Conservation (phyloP, 2,888 invertebrate genomes). For the Junonia oenone region DNA sequence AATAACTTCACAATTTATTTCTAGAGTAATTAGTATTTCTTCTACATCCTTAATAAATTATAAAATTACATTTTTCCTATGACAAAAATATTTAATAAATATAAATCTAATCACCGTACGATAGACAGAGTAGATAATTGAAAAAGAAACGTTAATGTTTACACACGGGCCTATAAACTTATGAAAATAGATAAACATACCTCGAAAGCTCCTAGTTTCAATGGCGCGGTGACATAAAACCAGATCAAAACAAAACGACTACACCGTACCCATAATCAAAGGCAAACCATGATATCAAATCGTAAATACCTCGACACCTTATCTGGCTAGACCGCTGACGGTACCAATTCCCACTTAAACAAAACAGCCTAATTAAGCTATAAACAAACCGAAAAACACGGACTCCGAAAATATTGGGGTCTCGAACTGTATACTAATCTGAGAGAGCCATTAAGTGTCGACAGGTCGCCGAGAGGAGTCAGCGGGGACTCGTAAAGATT, state of each 20-base stretch:
- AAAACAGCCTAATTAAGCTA: constrained; percentile 79
- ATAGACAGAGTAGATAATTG: constrained; percentile 1
- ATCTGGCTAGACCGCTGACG: constrained; percentile 67
- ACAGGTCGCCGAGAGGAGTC: constrained; percentile 71
- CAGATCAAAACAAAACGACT: constrained; percentile 57
- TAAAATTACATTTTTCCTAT: background rate
- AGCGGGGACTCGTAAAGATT: constrained; percentile 73
- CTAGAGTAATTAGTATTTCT: background rate
- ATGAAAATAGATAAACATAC: constrained; percentile 21
- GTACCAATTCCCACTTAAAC: constrained; percentile 66
- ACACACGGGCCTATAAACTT: background rate
- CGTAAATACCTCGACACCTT: constrained; percentile 77
- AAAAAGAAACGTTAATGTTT: background rate
- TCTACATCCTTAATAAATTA: background rate
- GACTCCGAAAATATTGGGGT: constrained; percentile 61
- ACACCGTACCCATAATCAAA: constrained; percentile 44
- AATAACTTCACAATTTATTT: too few relatives aligned
- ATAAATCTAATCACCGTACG: background rate
- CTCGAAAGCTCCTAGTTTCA: constrained; percentile 30
- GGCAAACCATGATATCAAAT: constrained; percentile 53
- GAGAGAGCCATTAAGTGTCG: constrained; percentile 70
- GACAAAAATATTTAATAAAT: background rate
- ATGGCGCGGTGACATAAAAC: constrained; percentile 39
- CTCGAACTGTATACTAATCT: constrained; percentile 58
- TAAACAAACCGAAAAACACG: constrained; percentile 77